Base-by-base conservation (phyloP, 2,113 vertebrate genomes). In the Nannospalax galili region DNA sequence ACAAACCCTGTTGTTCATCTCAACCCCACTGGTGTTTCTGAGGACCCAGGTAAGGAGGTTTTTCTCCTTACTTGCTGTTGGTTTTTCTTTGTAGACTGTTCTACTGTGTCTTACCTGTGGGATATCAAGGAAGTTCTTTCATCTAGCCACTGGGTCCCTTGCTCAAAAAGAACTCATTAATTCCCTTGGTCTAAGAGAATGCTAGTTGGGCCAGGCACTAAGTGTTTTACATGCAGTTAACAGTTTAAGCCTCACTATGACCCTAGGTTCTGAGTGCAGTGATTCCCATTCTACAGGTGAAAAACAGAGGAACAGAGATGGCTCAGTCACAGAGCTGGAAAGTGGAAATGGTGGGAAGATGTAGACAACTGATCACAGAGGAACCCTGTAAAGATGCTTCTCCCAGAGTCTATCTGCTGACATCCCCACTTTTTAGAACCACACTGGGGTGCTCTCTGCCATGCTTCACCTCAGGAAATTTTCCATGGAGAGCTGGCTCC, bases 31-130 rank as follows among this genome's bases (percentile, higher is more conserved):
- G 30, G 15, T 73, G 42, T 77, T 90, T 69, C 28, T 30, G 30
- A 85, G 14, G 15, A 14, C 19, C 72, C n/a, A 45, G 30, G 48
- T 14, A 88, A 92, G 56, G 22, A 78, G 58, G 7, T 52, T 52
- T 6, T 52, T 52, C 48, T 52, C 48, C 11, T 52, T 52, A 52
- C 48, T 52, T 26, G 14, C n/a, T 52, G 14, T n/a, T 65, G 60
- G 16, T 70, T 92, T 52, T 92, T 75, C 92, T 78, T 91, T 62
- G 62, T 77, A 56, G 60, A 88, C 70, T 89, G 80, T 79, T 60
- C 78, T 78, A 24, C 40, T 62, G 8, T 79, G 30, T 84, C 60
- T 94, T 62, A 58, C 24, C 42, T 62, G 14, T 65, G 73, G 24
- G 60, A 81, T 3, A 58, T 8, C 26, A 42, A 58, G 28, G 26